These are phyloP conservation scores for Mesodorylaimus sp. DNA, from an alignment of 2,888 invertebrate species.

Conservation along the genomic window DNA sequence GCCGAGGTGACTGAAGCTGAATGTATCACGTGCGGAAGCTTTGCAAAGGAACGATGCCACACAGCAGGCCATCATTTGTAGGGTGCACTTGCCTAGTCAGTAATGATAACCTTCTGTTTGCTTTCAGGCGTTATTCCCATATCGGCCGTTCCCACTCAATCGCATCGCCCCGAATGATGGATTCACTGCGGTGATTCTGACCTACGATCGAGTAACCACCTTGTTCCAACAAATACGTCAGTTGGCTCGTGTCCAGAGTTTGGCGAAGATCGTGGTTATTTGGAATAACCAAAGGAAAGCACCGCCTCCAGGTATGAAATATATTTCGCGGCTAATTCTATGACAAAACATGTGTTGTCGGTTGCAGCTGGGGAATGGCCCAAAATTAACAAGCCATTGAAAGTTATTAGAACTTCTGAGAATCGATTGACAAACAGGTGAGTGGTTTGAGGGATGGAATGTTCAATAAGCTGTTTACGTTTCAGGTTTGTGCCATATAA, in stretches of 20 bases:
- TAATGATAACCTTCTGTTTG: too few species aligned
- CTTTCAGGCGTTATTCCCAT: conserved; percentile 36
- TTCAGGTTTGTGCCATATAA: conserved; percentile 71
- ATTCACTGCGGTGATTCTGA: conserved; percentile 85
- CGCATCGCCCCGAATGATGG: conserved; percentile 62
- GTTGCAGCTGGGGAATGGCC: neutral
- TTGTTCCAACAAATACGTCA: conserved; percentile 66
- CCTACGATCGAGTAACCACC: conserved; percentile 74
- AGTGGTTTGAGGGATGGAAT: too few species aligned
- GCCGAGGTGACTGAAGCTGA: too few species aligned
- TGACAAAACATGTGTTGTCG: neutral
- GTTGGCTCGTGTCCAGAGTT: conserved; percentile 64
- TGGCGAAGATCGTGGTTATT: conserved; percentile 73
- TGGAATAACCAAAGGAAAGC: conserved; percentile 87
- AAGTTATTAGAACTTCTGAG: too few species aligned
- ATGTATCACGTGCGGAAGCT: too few species aligned
- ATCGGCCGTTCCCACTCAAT: conserved; percentile 51
- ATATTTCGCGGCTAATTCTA: neutral
- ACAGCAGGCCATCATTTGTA: too few species aligned
- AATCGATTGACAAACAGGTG: conserved; percentile 1
- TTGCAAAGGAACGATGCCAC: too few species aligned
- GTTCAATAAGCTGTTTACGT: too few species aligned
- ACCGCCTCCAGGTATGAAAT: conserved; percentile 60
- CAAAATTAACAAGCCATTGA: neutral
- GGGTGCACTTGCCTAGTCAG: too few species aligned